Percentiles rank a stretch among this genome's conserved stretches.
Evolutionary conservation across 2,888 invertebrate species (phyloP).

Genomic region (Phalangium opilio): DNA sequence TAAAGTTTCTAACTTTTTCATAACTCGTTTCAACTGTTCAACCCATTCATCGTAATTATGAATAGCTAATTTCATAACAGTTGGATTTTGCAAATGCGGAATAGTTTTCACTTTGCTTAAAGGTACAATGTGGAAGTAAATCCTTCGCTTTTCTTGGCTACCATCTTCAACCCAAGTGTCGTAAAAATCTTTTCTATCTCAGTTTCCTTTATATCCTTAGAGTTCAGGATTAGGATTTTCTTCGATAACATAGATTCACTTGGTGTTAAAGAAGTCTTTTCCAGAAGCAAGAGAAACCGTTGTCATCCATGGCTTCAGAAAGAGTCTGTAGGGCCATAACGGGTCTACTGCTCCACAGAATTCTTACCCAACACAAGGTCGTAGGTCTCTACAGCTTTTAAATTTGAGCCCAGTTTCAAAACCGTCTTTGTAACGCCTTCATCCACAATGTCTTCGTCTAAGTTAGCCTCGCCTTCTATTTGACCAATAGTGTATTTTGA

Average conservation of each 20-base stretch:
- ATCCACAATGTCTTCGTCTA: too few species aligned
- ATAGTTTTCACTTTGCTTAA: conserved; percentile 39
- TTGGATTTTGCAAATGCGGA: conserved; percentile 7
- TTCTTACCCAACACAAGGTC: too few species aligned
- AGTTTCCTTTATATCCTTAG: too few species aligned
- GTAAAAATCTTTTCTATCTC: conserved; percentile 16
- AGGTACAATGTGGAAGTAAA: conserved; percentile 37
- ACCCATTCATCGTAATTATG: conserved; percentile 45
- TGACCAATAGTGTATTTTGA: too few species aligned
- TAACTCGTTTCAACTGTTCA: conserved; percentile 54
- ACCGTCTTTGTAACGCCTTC: too few species aligned
- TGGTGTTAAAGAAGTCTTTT: conserved; percentile 19
- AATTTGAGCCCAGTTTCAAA: too few species aligned
- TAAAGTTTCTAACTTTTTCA: conserved; percentile 46
- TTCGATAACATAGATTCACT: conserved; percentile 19
- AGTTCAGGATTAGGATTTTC: too few species aligned
- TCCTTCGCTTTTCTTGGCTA: conserved; percentile 43
- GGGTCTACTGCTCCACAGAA: too few species aligned
- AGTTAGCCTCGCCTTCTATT: too few species aligned
- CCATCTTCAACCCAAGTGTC: conserved; percentile 14
- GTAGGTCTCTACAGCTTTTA: too few species aligned
- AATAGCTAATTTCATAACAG: conserved; percentile 13
- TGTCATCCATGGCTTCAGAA: too few species aligned
- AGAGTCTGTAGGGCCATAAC: too few species aligned
- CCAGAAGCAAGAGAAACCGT: conserved; percentile 45